Evolutionary conservation across 2,888 invertebrate species (phyloP).

Genomic region (Pediacus dermestoides): DNA sequence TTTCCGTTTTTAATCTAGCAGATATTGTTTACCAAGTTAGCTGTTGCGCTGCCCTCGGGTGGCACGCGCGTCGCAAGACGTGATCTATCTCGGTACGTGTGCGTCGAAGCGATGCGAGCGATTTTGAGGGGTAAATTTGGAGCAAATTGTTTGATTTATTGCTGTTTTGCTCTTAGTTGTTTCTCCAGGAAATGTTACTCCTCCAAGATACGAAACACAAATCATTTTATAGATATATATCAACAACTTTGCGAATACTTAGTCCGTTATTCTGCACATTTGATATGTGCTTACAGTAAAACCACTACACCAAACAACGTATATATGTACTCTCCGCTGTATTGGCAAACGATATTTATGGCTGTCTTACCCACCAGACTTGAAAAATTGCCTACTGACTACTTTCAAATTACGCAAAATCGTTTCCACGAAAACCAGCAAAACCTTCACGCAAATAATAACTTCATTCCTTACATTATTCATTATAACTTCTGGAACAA

Average conservation of each 20-base stretch:
- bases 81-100: slow-evolving; percentile 38
- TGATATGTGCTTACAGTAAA: not conserved
- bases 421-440: not conserved
- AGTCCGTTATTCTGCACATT: not conserved
- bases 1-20: slow-evolving; percentile 47
- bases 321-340: no score
- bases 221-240: slow-evolving; percentile 24
- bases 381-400: slow-evolving; percentile 2
- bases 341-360: slow-evolving; percentile 2
- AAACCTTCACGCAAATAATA: not conserved
- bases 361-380: no score
- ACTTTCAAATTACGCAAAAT: not conserved
- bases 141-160: slow-evolving; percentile 43
- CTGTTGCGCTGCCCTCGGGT: slow-evolving; percentile 38
- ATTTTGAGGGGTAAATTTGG: slow-evolving; percentile 38
- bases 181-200: slow-evolving; percentile 28
- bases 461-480: no score
- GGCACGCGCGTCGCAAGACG: slow-evolving; percentile 35
- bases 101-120: slow-evolving; percentile 35
- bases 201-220: slow-evolving; percentile 20
- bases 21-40: slow-evolving; percentile 44
- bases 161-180: slow-evolving; percentile 34
- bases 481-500: no score
- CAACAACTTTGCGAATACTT: slow-evolving; percentile 17
- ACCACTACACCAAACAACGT: slow-evolving; percentile 1